Percentiles rank a stretch among this genome's conserved stretches.
These are phyloP conservation scores for Papilio polytes DNA, from an alignment of 1,140 invertebrate species.

Conservation along the genomic window DNA sequence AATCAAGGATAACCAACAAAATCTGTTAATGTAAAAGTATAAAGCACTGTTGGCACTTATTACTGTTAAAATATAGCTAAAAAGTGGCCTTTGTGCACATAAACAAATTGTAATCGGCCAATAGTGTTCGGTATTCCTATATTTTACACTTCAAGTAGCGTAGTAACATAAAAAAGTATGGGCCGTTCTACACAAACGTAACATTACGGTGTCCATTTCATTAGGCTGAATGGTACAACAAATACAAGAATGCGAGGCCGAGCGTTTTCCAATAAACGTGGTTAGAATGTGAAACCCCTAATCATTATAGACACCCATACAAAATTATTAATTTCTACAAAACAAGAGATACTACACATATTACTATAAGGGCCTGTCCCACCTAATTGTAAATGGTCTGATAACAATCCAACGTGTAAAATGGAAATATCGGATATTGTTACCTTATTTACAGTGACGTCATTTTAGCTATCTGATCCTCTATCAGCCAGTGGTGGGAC, in stretches of 20 bases:
- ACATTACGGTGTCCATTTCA: constrained; percentile 17
- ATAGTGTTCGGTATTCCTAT: neutral
- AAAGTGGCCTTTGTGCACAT: neutral
- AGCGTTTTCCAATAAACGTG: constrained; percentile 25
- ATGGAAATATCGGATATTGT: no score
- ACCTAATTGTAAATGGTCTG: no score
- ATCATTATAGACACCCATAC: neutral
- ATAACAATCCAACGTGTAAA: no score
- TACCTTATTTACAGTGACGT: no score
- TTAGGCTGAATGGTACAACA: constrained; percentile 11
- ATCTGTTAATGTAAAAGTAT: no score
- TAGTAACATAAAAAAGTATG: constrained; percentile 13
- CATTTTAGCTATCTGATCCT: no score
- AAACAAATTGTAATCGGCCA: neutral
- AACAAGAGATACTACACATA: neutral
- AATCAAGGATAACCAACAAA: no score
- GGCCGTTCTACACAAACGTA: constrained; percentile 5
- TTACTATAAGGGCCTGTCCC: neutral
- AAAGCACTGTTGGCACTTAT: neutral
- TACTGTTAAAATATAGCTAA: neutral
- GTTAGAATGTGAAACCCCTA: neutral
- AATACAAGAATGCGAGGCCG: constrained; percentile 18
- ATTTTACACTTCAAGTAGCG: constrained; percentile 21
- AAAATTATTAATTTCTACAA: neutral
- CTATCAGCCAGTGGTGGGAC: no score